Conservation (phyloP, 2,113 vertebrate species). For the Rana temporaria region DNA sequence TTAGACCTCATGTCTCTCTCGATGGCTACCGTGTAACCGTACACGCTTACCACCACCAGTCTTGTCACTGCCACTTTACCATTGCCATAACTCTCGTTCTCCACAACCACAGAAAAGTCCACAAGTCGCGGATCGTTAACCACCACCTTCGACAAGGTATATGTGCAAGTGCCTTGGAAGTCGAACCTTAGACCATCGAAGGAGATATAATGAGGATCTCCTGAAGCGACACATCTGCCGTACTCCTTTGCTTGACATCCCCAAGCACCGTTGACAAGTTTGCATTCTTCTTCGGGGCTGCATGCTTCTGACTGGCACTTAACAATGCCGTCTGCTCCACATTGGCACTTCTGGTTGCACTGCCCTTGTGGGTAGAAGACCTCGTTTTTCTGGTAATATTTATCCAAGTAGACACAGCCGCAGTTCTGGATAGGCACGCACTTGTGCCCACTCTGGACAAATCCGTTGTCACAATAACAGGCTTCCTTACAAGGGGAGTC, state of each 20-base stretch:
- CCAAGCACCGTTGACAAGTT: constrained; percentile 50
- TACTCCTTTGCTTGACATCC: constrained; percentile 43
- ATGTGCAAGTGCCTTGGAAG: constrained; percentile 61
- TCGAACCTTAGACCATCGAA: constrained; percentile 59
- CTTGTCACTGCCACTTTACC: not conserved
- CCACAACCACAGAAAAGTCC: constrained; percentile 49
- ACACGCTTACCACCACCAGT: constrained; percentile 47
- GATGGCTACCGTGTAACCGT: constrained; percentile 52
- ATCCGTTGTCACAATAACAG: constrained; percentile 66
- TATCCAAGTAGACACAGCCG: constrained; percentile 59
- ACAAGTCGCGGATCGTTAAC: not conserved
- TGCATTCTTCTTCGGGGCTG: constrained; percentile 55
- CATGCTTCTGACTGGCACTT: constrained; percentile 45
- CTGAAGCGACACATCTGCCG: constrained; percentile 43
- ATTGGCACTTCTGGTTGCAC: constrained; percentile 57
- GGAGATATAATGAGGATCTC: constrained; percentile 57
- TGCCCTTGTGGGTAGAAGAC: constrained; percentile 61
- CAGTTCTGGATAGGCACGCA: constrained; percentile 63
- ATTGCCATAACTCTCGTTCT: constrained; percentile 42
- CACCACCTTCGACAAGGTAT: constrained; percentile 55
- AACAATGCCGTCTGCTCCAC: not conserved
- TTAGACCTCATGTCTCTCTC: constrained; percentile 51
- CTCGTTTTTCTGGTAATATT: constrained; percentile 62
- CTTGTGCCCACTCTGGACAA: constrained; percentile 64
- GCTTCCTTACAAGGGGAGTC: constrained; percentile 59